Conservation (phyloP, 2,113 vertebrate species). For the Pteronura brasiliensis region DNA sequence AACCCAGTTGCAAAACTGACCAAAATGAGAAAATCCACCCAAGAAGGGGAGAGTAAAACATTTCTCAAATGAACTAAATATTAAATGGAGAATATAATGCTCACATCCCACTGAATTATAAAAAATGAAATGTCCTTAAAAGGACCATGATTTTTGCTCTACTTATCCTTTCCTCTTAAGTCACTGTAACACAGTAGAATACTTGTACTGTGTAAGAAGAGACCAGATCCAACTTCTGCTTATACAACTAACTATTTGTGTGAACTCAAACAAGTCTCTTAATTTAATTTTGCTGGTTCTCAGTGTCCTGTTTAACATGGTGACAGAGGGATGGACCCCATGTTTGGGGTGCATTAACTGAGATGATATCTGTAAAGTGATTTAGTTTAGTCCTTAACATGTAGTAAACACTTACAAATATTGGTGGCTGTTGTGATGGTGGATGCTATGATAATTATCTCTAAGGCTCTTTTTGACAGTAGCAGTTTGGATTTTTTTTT, state of each 20-base stretch:
- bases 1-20: background rate
- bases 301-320: background rate
- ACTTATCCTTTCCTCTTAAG: background rate
- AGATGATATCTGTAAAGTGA: background rate
- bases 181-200: background rate
- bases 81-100: background rate
- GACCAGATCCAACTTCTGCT: background rate
- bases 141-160: background rate
- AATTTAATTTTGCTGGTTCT: background rate
- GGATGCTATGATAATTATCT: background rate
- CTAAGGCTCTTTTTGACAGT: background rate
- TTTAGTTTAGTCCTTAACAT: background rate
- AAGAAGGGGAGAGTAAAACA: background rate
- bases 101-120: background rate
- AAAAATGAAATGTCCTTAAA: background rate
- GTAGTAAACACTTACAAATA: background rate
- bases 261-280: background rate
- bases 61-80: constrained; percentile 3
- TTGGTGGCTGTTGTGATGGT: background rate
- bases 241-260: background rate
- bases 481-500: background rate
- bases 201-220: background rate
- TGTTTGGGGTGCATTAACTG: background rate
- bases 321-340: background rate
- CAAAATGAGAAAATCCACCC: background rate